Percentiles rank a stretch among this genome's conserved stretches.
phyloP scores from a whole-genome alignment of 1,140 invertebrate species.

The Drosophila littoralis region DNA sequence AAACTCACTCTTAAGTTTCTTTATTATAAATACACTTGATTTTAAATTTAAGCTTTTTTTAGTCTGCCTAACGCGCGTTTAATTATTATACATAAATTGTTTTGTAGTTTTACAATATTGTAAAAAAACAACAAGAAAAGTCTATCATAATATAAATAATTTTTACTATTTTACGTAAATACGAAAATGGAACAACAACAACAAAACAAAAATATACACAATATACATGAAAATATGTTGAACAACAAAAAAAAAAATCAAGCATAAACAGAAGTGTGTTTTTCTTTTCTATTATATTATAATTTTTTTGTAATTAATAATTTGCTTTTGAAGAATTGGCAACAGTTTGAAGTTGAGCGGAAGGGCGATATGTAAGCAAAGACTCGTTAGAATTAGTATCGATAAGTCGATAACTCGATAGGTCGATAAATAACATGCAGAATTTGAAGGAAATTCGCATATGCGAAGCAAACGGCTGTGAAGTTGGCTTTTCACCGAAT shows the following conservation, averaged over 20 bases:
- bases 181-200: conserved; percentile 47
- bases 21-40: conserved; percentile 29
- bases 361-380: conserved; percentile 50
- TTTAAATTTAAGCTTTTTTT: conserved; percentile 38
- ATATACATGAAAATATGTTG: conserved; percentile 71
- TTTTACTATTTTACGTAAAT: conserved; percentile 67
- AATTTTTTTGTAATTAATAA: conserved; percentile 12
- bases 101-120: conserved; percentile 76
- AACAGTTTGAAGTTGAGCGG: conserved; percentile 8
- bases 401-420: conserved; percentile 32
- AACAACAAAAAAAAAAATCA: conserved; percentile 46
- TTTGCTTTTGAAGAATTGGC: conserved; percentile 6
- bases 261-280: conserved; percentile 61
- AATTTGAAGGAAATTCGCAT: conserved; percentile 60
- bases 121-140: conserved; percentile 50
- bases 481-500: conserved; percentile 65
- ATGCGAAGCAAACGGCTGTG: conserved; percentile 75
- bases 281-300: conserved; percentile 47
- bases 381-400: conserved; percentile 60
- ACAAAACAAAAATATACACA: conserved; percentile 58
- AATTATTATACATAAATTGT: conserved; percentile 66
- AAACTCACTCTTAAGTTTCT: conserved; percentile 40
- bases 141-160: conserved; percentile 59
- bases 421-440: conserved; percentile 22
- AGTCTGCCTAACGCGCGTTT: conserved; percentile 31